Conservation (phyloP, 2,888 invertebrate genomes). For the Drosophila macrothrix region DNA sequence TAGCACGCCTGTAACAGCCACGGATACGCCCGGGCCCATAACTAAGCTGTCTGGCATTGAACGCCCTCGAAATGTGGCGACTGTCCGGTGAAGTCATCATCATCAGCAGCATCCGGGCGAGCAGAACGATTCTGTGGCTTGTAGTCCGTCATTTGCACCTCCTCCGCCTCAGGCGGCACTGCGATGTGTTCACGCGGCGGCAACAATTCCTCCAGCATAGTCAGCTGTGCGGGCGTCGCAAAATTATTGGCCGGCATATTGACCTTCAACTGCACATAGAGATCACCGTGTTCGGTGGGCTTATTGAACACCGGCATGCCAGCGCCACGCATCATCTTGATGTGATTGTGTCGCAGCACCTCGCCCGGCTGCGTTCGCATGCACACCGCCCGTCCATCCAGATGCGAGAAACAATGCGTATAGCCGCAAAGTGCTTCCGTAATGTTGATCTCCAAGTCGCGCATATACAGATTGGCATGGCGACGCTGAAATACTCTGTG, state of each 20-base stretch:
- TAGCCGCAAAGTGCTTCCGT: constrained; percentile 97
- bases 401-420: constrained; percentile 92
- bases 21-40: constrained; percentile 57
- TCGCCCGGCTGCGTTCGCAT: constrained; percentile 92
- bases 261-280: constrained; percentile 94
- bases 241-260: constrained; percentile 94
- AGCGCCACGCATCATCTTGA: constrained; percentile 92
- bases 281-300: constrained; percentile 94
- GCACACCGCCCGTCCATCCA: constrained; percentile 94
- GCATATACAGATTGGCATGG: constrained; percentile 90
- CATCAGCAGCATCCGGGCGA: constrained; percentile 62
- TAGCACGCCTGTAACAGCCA: constrained; percentile 61
- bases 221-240: constrained; percentile 88
- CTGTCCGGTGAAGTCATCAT: constrained; percentile 69
- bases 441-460: constrained; percentile 90
- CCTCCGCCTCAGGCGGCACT: constrained; percentile 92
- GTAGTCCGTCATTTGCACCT: constrained; percentile 92
- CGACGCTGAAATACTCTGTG: constrained; percentile 92
- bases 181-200: constrained; percentile 90
- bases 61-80: constrained; percentile 76
- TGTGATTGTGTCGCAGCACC: constrained; percentile 90
- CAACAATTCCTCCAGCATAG: constrained; percentile 90
- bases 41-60: constrained; percentile 82
- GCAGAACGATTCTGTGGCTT: constrained; percentile 86
- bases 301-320: constrained; percentile 96